Conservation (phyloP, 2,797 vertebrate genomes). For the Eutrigla gurnardus region DNA sequence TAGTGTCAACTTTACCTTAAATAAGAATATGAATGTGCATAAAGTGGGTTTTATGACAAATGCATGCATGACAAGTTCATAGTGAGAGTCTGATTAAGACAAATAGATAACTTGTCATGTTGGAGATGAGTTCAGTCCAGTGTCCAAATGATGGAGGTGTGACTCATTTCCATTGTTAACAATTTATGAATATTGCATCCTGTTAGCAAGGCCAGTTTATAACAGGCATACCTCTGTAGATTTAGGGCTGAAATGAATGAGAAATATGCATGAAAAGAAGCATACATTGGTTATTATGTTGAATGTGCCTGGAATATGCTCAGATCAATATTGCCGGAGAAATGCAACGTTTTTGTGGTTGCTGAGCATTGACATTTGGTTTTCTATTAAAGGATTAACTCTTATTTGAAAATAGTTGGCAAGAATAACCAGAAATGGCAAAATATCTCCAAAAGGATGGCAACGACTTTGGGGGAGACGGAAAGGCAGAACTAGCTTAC, state of each 20-base stretch:
- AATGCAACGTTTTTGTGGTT: neutral
- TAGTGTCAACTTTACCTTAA: neutral
- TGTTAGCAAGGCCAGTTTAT: neutral
- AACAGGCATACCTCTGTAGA: neutral
- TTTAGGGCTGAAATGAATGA: neutral
- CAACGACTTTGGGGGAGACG: neutral
- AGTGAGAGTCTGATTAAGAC: neutral
- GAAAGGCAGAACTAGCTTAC: conserved; percentile 21
- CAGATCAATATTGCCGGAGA: neutral
- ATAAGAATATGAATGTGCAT: neutral
- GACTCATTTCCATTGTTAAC: conserved; percentile 2
- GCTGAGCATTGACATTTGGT: neutral
- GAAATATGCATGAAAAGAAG: neutral
- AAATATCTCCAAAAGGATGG: neutral
- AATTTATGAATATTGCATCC: neutral
- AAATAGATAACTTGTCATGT: neutral
- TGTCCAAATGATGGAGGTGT: neutral
- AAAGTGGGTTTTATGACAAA: neutral
- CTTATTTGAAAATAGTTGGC: neutral
- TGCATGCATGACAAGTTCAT: neutral
- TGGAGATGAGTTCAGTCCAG: neutral
- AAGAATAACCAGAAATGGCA: neutral
- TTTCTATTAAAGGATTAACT: neutral
- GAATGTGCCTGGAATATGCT: neutral
- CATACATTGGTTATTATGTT: neutral